A percentile compares a stretch with the other conserved stretches of the same genome.
Conservation (phyloP, 2,888 invertebrate genomes). For the Sylvicola fuscatus region DNA sequence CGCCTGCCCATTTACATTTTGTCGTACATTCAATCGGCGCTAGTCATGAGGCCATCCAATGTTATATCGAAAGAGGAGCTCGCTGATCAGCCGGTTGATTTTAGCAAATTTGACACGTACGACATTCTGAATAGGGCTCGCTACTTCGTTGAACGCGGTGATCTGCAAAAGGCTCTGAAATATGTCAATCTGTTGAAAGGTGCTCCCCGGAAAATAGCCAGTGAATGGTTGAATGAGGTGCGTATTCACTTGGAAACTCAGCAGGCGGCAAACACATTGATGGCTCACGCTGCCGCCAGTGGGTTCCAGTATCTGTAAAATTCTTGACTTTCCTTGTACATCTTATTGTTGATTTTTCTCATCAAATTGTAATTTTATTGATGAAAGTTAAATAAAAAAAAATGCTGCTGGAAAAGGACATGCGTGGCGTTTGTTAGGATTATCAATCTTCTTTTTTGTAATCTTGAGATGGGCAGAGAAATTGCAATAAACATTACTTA, state of each 20-base stretch:
- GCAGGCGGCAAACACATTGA: conserved; percentile 73
- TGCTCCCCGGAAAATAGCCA: conserved; percentile 66
- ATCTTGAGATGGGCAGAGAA: too few relatives aligned
- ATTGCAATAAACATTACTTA: too few relatives aligned
- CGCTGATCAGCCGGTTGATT: conserved; percentile 49
- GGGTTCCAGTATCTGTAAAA: conserved; percentile 32
- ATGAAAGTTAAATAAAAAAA: too few relatives aligned
- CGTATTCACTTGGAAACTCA: conserved; percentile 67
- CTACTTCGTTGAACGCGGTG: conserved; percentile 79
- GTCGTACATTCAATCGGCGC: conserved; percentile 74
- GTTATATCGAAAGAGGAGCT: conserved; percentile 55
- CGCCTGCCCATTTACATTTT: conserved; percentile 60
- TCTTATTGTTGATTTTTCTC: too few relatives aligned
- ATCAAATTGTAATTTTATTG: too few relatives aligned
- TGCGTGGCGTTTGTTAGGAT: too few relatives aligned
- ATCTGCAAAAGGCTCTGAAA: conserved; percentile 62
- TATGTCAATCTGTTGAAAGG: conserved; percentile 77
- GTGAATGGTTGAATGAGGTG: conserved; percentile 73
- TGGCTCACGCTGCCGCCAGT: conserved; percentile 72
- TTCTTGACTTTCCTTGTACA: too few relatives aligned
- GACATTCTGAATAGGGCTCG: conserved; percentile 78
- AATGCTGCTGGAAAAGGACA: too few relatives aligned
- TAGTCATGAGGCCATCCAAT: conserved; percentile 45
- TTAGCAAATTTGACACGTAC: conserved; percentile 57
- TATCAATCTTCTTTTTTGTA: too few relatives aligned